Percentiles rank a stretch among this genome's conserved stretches.
Conservation (phyloP, 2,113 vertebrate species). For the Cephalopterus ornatus region DNA sequence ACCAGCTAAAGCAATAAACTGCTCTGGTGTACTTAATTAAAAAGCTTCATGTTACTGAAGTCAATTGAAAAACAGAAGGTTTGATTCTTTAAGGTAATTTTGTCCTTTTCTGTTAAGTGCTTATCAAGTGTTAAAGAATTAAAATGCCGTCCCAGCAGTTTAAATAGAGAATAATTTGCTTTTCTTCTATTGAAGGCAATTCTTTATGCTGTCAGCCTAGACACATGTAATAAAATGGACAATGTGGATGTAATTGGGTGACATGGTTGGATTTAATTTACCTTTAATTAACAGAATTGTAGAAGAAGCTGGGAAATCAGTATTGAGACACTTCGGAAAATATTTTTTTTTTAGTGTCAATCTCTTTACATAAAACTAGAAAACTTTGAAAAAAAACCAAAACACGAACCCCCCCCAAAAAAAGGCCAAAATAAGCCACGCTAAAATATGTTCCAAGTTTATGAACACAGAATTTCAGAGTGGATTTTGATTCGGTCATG, state of each 20-base stretch:
- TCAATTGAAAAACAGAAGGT: conserved; percentile 62
- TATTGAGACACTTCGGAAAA: conserved; percentile 19
- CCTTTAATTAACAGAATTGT: conserved; percentile 58
- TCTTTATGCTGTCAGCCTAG: conserved; percentile 69
- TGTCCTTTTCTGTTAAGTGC: conserved; percentile 55
- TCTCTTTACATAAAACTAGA: not conserved
- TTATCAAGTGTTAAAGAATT: conserved; percentile 69
- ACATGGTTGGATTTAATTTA: conserved; percentile 65
- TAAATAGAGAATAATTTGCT: conserved; percentile 67
- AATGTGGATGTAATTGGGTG: conserved; percentile 58
- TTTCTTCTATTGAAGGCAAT: conserved; percentile 62
- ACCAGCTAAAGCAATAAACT: conserved; percentile 71
- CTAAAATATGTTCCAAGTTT: not conserved
- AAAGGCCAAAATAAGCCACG: not conserved
- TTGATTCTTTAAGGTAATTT: conserved; percentile 69
- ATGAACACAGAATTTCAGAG: not conserved
- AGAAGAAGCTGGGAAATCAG: not conserved
- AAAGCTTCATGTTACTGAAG: conserved; percentile 67
- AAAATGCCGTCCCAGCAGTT: conserved; percentile 50
- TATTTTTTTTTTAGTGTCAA: not conserved
- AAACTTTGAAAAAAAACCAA: not conserved
- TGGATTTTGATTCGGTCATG: not conserved
- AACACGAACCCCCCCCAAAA: not conserved
- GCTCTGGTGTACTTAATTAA: conserved; percentile 68
- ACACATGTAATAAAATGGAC: conserved; percentile 58